Evolutionary conservation across 1,140 invertebrate genomes (phyloP).

Genomic region (Nasonia vitripennis): DNA sequence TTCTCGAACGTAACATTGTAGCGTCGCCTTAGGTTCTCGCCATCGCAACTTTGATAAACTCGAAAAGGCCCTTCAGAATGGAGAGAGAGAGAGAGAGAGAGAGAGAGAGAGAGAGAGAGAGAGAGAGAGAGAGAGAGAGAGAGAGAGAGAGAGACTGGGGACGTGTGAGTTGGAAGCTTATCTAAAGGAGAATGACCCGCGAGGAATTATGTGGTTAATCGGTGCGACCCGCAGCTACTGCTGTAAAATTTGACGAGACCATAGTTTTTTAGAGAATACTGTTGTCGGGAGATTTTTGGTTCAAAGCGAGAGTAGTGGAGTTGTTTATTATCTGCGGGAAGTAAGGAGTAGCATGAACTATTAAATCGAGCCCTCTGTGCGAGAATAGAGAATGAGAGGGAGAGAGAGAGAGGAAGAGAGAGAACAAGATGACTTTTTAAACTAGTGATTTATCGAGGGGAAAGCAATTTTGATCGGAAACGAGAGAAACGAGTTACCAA

Average conservation of each 20-base stretch:
- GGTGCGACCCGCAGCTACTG: background rate
- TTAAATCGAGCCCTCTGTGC: background rate
- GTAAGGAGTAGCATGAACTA: background rate
- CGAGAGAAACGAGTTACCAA: background rate
- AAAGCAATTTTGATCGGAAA: conserved; percentile 8
- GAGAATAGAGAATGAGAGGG: too few relatives aligned
- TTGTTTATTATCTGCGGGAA: background rate
- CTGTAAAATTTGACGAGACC: background rate
- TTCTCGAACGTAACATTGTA: too few relatives aligned
- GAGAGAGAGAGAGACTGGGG: background rate
- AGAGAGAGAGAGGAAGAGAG: background rate
- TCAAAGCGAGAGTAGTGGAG: background rate
- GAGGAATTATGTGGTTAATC: background rate
- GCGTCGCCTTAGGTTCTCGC: too few relatives aligned
- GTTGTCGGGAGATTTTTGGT: too few relatives aligned
- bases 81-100: background rate
- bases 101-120: background rate
- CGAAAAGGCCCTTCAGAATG: background rate
- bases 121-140: background rate
- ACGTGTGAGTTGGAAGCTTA: background rate
- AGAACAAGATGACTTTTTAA: background rate
- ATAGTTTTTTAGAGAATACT: too few relatives aligned
- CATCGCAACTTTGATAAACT: background rate
- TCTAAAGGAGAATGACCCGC: background rate
- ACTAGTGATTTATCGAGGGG: background rate